Percentiles rank a stretch among this genome's conserved stretches.
Evolutionary conservation across 2,888 invertebrate species (phyloP).

Genomic region (Asteroscopus sphinx): DNA sequence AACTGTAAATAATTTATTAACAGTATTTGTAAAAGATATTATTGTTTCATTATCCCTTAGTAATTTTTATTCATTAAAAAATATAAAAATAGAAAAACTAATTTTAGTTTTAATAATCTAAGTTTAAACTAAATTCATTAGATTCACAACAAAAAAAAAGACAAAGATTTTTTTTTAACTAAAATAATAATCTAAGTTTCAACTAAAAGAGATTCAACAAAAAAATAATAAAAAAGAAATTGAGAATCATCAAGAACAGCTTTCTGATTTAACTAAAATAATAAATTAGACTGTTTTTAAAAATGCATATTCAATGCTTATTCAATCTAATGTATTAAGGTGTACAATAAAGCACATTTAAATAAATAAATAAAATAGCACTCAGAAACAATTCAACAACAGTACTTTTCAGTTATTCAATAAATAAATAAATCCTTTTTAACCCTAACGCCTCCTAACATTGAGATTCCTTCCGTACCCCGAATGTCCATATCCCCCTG

Average conservation of each 20-base stretch:
- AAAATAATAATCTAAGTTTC: no score
- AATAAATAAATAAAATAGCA: neutral
- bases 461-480: slow-evolving; percentile 86
- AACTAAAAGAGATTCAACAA: neutral
- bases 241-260: neutral
- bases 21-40: slow-evolving; percentile 4
- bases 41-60: slow-evolving; percentile 14
- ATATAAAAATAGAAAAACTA: neutral
- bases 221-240: neutral
- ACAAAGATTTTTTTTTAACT: no score
- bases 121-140: no score
- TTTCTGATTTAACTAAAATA: neutral
- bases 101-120: neutral
- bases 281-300: slow-evolving; percentile 3
- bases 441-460: slow-evolving; percentile 67
- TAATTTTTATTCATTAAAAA: neutral
- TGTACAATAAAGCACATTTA: no score
- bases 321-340: no score
- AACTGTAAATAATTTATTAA: slow-evolving; percentile 15
- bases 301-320: no score
- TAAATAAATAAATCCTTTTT: slow-evolving; percentile 5
- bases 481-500: slow-evolving; percentile 87
- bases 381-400: slow-evolving; percentile 9
- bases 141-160: no score
- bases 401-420: slow-evolving; percentile 4